A percentile compares a stretch with the other conserved stretches of the same genome.
Conservation (phyloP, 1,140 invertebrate species). For the Drosophila ironensis region DNA sequence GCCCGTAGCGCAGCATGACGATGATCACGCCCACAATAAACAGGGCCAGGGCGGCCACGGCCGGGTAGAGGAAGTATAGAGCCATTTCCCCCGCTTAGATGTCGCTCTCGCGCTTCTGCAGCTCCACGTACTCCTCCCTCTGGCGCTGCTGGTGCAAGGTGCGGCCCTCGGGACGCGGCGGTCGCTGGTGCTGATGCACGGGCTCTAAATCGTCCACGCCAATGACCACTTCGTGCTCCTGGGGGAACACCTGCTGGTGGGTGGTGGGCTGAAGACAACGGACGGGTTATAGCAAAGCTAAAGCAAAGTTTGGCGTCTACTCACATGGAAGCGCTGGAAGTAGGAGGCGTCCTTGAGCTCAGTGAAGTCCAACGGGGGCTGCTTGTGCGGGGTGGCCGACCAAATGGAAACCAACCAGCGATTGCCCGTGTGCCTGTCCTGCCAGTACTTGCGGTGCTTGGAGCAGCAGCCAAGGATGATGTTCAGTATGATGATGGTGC, state of each 20-base stretch:
- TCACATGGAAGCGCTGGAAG: conserved; percentile 70
- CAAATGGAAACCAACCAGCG: conserved; percentile 92
- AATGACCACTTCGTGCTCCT: conserved; percentile 68
- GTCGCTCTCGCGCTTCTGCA: conserved; percentile 91
- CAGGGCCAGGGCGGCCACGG: conserved; percentile 86
- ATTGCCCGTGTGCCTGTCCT: conserved; percentile 91
- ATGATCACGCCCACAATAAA: conserved; percentile 90
- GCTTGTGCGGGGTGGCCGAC: conserved; percentile 90
- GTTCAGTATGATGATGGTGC: conserved; percentile 88
- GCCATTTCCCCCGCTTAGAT: conserved; percentile 87
- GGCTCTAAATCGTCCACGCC: conserved; percentile 66
- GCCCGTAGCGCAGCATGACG: conserved; percentile 87
- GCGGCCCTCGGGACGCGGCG: conserved; percentile 71
- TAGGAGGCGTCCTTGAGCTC: conserved; percentile 85
- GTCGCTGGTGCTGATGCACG: conserved; percentile 50
- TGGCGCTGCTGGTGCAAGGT: conserved; percentile 72
- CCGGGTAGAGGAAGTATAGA: conserved; percentile 89
- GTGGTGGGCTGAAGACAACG: conserved; percentile 53
- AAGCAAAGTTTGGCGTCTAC: neutral
- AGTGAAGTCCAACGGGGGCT: conserved; percentile 90
- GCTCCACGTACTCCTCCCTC: conserved; percentile 87
- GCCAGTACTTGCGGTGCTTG: conserved; percentile 90
- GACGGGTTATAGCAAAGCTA: neutral
- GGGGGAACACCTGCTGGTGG: conserved; percentile 75
- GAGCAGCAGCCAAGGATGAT: conserved; percentile 91